Conservation (phyloP, 2,888 invertebrate species). For the Pammene aurita region DNA sequence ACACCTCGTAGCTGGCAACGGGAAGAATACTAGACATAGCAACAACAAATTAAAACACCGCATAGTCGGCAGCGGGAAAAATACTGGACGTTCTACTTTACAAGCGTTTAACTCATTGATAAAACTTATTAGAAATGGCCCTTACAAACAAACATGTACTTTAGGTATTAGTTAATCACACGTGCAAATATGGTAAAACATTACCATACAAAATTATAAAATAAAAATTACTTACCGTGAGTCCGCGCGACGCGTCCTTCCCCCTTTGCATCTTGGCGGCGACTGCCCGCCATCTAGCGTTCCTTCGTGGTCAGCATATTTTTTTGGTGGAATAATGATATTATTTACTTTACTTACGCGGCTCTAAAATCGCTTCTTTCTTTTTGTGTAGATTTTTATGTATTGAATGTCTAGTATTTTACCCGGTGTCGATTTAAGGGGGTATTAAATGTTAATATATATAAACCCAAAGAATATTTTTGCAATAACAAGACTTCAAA, state of each 20-base stretch:
- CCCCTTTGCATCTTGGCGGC: not conserved
- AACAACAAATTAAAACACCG: not conserved
- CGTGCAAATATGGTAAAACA: not conserved
- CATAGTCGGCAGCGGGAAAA: not conserved
- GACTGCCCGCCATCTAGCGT: not conserved
- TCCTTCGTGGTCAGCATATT: not conserved
- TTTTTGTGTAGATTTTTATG: constrained; percentile 1
- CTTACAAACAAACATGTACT: not conserved
- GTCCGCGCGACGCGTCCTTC: not conserved
- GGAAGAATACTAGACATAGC: not conserved
- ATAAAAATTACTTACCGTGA: not conserved
- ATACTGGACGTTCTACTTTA: not conserved
- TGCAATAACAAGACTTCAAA: too few species aligned
- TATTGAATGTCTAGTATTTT: constrained; percentile 1
- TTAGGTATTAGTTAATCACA: not conserved
- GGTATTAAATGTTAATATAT: too few species aligned
- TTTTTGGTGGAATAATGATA: not conserved
- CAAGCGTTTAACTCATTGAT: not conserved
- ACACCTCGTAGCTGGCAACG: too few species aligned
- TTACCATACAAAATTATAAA: not conserved
- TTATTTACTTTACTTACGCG: not conserved
- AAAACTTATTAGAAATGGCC: not conserved
- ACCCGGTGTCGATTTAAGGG: not conserved
- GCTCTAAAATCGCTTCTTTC: not conserved
- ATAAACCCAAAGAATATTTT: too few species aligned